A percentile compares a stretch with the other conserved stretches of the same genome.
Evolutionary conservation across 2,797 vertebrate species (phyloP).

Genomic region (Parambassis ranga): DNA sequence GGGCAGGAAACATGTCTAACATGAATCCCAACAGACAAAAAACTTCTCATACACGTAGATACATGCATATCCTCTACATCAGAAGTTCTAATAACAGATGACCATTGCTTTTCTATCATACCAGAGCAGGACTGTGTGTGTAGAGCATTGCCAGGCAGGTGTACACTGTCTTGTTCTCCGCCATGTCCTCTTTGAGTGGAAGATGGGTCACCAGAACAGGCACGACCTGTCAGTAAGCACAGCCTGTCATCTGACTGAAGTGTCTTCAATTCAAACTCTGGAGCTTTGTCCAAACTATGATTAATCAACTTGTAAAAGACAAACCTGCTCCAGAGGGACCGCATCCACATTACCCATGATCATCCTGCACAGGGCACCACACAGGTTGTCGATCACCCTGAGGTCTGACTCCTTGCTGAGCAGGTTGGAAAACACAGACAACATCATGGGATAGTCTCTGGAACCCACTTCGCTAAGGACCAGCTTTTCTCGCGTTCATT

Average conservation of each 20-base stretch:
- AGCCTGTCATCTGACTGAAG: not conserved
- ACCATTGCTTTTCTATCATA: conserved; percentile 18
- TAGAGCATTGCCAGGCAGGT: conserved; percentile 85
- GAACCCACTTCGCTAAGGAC: conserved; percentile 62
- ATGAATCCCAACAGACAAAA: not conserved
- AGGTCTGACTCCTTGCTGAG: conserved; percentile 81
- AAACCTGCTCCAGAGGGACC: conserved; percentile 87
- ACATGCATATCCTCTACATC: not conserved
- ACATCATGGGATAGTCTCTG: conserved; percentile 88
- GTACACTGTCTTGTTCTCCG: conserved; percentile 88
- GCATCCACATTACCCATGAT: conserved; percentile 79
- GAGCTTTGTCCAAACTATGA: too few relatives aligned
- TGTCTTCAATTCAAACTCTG: too few relatives aligned
- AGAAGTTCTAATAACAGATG: not conserved
- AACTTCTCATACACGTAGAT: too few relatives aligned
- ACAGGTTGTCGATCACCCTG: conserved; percentile 89
- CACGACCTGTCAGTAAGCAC: conserved; percentile 78
- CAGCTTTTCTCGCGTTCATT: not conserved
- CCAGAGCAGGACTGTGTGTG: conserved; percentile 73
- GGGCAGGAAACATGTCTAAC: too few relatives aligned
- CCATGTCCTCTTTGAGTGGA: conserved; percentile 88
- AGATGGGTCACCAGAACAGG: conserved; percentile 82
- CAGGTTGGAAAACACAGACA: conserved; percentile 86
- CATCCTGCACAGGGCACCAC: conserved; percentile 89
- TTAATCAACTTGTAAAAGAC: too few relatives aligned